These are phyloP conservation scores for Yoshiicerus persimilis DNA, from an alignment of 1,140 invertebrate genomes.

Conservation along the genomic window DNA sequence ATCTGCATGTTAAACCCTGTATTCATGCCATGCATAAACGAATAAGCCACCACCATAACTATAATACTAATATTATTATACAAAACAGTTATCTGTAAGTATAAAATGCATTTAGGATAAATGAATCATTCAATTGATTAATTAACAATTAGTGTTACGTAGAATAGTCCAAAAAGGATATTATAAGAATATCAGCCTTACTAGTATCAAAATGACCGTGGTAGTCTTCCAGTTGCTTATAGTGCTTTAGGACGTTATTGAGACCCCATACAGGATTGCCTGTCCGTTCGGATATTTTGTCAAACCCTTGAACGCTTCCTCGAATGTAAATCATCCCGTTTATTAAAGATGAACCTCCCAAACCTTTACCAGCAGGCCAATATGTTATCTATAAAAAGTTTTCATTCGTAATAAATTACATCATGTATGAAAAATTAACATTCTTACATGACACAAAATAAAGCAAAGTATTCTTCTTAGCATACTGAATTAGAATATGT, in stretches of 20 bases:
- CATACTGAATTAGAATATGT: no score
- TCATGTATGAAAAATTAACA: no score
- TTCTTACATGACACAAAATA: no score
- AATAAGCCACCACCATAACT: neutral
- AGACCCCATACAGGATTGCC: conserved; percentile 36
- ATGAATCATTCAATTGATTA: no score
- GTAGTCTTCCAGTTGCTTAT: conserved; percentile 41
- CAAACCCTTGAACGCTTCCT: conserved; percentile 53
- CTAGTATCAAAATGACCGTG: conserved; percentile 35
- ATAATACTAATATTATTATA: neutral
- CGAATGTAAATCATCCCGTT: conserved; percentile 72
- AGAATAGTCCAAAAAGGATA: neutral
- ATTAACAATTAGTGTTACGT: no score
- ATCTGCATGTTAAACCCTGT: no score
- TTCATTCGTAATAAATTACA: neutral
- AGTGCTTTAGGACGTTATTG: conserved; percentile 40
- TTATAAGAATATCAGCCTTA: neutral
- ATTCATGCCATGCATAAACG: no score
- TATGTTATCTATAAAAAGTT: conserved; percentile 14
- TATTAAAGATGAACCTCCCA: conserved; percentile 63
- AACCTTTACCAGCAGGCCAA: conserved; percentile 56
- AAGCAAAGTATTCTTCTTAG: no score
- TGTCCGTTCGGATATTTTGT: conserved; percentile 24
- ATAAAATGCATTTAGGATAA: no score
- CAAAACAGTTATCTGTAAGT: neutral